These are phyloP conservation scores for Notocelia uddmanniana DNA, from an alignment of 2,888 invertebrate genomes.

Conservation along the genomic window DNA sequence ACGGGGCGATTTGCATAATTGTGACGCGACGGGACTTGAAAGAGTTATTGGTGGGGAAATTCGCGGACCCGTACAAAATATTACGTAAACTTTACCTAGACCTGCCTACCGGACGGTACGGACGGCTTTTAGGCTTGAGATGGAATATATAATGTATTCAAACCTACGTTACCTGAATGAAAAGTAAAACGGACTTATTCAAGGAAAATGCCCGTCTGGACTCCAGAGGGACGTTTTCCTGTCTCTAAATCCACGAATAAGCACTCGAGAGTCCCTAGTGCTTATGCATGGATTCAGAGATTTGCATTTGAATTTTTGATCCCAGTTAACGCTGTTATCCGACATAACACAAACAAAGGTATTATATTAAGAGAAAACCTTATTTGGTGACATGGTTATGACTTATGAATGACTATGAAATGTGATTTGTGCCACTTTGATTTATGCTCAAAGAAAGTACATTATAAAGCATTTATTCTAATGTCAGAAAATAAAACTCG, in stretches of 20 bases:
- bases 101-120: background rate
- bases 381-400: too few relatives aligned
- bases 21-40: conserved; percentile 13
- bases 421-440: too few relatives aligned
- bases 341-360: background rate
- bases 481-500: background rate
- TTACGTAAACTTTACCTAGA: conserved; percentile 4
- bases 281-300: too few relatives aligned
- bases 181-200: background rate
- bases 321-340: background rate
- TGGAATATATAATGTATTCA: background rate
- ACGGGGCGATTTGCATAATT: conserved; percentile 40
- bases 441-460: too few relatives aligned
- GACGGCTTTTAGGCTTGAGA: conserved; percentile 1
- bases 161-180: background rate
- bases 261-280: too few relatives aligned
- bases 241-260: too few relatives aligned
- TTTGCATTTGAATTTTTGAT: conserved; percentile 4
- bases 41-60: conserved; percentile 14
- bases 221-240: too few relatives aligned
- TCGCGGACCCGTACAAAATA: conserved; percentile 1
- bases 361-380: background rate
- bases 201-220: background rate
- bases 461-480: background rate
- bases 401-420: too few relatives aligned